Evolutionary conservation across 2,797 vertebrate species (phyloP).

Genomic region (Tadarida brasiliensis): DNA sequence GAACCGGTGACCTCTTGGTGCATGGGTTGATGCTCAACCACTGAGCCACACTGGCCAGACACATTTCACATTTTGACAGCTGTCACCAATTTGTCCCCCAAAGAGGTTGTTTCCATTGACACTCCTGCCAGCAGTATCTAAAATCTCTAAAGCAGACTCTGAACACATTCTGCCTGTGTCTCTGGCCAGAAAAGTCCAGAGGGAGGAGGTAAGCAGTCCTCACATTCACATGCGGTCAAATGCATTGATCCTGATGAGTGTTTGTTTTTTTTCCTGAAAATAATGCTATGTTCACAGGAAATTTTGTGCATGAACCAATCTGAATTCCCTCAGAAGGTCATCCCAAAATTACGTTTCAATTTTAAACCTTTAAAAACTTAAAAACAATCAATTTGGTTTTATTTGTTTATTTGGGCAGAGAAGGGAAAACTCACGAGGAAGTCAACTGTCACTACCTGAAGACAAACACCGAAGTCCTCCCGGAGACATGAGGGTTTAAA

Average conservation of each 20-base stretch:
- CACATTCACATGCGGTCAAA: neutral
- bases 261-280: conserved; percentile 72
- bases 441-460: neutral
- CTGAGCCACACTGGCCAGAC: too few relatives aligned
- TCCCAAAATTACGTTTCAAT: neutral
- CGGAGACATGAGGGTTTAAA: neutral
- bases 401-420: neutral
- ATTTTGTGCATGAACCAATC: neutral
- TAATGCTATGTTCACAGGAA: conserved; percentile 76
- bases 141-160: conserved; percentile 49
- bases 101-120: neutral
- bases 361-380: neutral
- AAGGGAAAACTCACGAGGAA: neutral
- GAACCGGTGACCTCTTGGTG: too few relatives aligned
- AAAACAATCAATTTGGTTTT: conserved; percentile 47
- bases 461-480: neutral
- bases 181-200: neutral
- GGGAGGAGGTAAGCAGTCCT: neutral
- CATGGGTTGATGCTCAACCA: too few relatives aligned
- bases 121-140: neutral
- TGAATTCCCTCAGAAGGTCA: neutral
- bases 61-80: neutral
- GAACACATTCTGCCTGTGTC: neutral
- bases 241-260: neutral
- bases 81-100: neutral